A percentile compares a stretch with the other conserved stretches of the same genome.
Evolutionary conservation across 2,888 invertebrate species (phyloP).

Genomic region (Galerucella pusilla): DNA sequence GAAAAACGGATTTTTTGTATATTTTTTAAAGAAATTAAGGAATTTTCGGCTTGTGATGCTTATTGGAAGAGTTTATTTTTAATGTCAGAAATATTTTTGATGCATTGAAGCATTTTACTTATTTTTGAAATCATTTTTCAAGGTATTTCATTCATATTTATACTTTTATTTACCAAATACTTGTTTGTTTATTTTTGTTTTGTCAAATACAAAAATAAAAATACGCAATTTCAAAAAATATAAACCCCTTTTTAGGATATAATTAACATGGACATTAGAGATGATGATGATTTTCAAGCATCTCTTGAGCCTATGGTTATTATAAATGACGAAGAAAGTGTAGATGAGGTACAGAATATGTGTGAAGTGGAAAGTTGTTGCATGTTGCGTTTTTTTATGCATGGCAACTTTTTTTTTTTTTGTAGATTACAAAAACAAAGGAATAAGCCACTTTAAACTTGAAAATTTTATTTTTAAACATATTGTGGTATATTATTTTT

Average conservation of each 20-base stretch:
- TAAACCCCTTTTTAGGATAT: slow-evolving; percentile 30
- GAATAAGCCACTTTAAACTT: not conserved
- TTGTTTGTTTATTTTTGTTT: slow-evolving; percentile 57
- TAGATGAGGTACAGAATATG: slow-evolving; percentile 42
- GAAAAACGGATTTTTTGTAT: slow-evolving; percentile 60
- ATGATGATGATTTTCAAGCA: slow-evolving; percentile 52
- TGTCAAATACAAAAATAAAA: slow-evolving; percentile 28
- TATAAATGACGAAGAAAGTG: slow-evolving; percentile 56
- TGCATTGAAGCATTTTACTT: slow-evolving; percentile 16
- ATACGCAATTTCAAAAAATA: slow-evolving; percentile 10
- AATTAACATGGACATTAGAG: slow-evolving; percentile 49
- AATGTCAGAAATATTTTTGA: slow-evolving; percentile 35
- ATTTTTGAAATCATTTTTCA: not conserved
- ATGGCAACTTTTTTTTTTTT: not conserved
- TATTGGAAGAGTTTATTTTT: slow-evolving; percentile 57
- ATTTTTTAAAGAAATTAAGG: slow-evolving; percentile 58
- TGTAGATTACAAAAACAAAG: slow-evolving; percentile 19
- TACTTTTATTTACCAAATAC: slow-evolving; percentile 46
- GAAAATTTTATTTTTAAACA: not conserved
- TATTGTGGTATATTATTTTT: not conserved
- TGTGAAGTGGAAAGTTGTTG: not conserved
- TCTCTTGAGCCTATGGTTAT: slow-evolving; percentile 59
- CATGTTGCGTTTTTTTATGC: slow-evolving; percentile 27
- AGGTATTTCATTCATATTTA: slow-evolving; percentile 40
- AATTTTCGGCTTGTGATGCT: slow-evolving; percentile 52